phyloP scores from a whole-genome alignment of 2,888 invertebrate species.

The Lasioglossum malachurum region DNA sequence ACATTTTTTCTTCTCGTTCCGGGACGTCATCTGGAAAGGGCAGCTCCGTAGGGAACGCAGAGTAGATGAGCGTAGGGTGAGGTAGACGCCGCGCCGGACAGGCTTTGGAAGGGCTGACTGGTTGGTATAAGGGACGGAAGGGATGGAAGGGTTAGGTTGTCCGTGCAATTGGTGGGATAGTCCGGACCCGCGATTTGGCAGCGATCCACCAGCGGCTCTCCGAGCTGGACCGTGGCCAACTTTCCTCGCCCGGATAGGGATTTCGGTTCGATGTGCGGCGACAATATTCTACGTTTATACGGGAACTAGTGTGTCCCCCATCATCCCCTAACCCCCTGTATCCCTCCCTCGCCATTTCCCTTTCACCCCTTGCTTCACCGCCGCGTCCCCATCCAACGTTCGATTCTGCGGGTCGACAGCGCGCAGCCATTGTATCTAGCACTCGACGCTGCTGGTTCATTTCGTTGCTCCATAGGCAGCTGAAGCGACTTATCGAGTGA shows the following conservation, averaged over 20 bases:
- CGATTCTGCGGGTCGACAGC: slow-evolving; percentile 61
- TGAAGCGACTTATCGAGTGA: slow-evolving; percentile 68
- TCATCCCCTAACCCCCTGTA: neutral
- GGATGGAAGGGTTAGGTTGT: slow-evolving; percentile 56
- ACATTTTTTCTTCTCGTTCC: slow-evolving; percentile 55
- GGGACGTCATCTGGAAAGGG: slow-evolving; percentile 61
- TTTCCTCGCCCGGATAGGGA: slow-evolving; percentile 71
- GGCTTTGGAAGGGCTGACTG: neutral
- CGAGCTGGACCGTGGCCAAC: slow-evolving; percentile 65
- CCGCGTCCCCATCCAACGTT: slow-evolving; percentile 21
- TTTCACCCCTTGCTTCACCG: slow-evolving; percentile 8
- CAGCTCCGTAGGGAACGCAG: slow-evolving; percentile 34
- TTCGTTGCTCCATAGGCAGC: slow-evolving; percentile 63
- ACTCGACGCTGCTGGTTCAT: slow-evolving; percentile 67
- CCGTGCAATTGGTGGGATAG: slow-evolving; percentile 69
- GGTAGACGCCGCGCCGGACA: slow-evolving; percentile 37
- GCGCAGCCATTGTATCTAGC: slow-evolving; percentile 66
- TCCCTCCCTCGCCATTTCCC: slow-evolving; percentile 18
- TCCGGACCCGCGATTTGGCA: slow-evolving; percentile 70
- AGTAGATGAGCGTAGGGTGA: slow-evolving; percentile 31
- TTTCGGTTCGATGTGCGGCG: slow-evolving; percentile 77
- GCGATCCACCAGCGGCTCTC: slow-evolving; percentile 59
- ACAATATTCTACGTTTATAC: slow-evolving; percentile 78
- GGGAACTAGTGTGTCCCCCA: slow-evolving; percentile 35
- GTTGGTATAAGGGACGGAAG: slow-evolving; percentile 1